phyloP scores from a whole-genome alignment of 2,888 invertebrate species.

The Laspeyria flexula region DNA sequence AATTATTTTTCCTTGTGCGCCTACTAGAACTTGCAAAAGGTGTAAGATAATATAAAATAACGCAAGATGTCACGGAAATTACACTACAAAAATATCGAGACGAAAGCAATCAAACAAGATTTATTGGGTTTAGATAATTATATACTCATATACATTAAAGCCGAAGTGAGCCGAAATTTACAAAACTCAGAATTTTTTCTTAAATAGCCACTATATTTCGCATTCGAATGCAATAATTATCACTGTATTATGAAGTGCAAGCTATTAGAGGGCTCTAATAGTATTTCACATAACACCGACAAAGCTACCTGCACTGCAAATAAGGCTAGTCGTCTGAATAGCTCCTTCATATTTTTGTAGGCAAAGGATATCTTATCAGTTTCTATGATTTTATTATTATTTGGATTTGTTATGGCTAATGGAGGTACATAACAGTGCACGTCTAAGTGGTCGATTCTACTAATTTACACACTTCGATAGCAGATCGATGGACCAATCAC shows the following conservation, averaged over 20 bases:
- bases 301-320: constrained; percentile 46
- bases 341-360: background rate
- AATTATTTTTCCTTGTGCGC: constrained; percentile 23
- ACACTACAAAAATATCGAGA: background rate
- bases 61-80: too few species aligned
- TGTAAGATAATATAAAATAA: too few species aligned
- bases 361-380: too few species aligned
- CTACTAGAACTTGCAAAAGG: constrained; percentile 12
- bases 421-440: background rate
- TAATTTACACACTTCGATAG: too few species aligned
- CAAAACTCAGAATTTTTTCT: background rate
- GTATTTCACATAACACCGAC: constrained; percentile 54
- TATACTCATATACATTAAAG: too few species aligned
- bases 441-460: too few species aligned
- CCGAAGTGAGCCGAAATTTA: too few species aligned
- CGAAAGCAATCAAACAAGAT: background rate
- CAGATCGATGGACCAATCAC: too few species aligned
- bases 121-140: too few species aligned
- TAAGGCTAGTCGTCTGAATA: constrained; percentile 5
- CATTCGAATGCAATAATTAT: constrained; percentile 51
- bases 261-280: constrained; percentile 42
- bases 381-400: too few species aligned
- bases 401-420: too few species aligned
- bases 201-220: constrained; percentile 40
- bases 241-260: constrained; percentile 47